Conservation (phyloP, 2,797 vertebrate genomes). For the Dallia pectoralis region DNA sequence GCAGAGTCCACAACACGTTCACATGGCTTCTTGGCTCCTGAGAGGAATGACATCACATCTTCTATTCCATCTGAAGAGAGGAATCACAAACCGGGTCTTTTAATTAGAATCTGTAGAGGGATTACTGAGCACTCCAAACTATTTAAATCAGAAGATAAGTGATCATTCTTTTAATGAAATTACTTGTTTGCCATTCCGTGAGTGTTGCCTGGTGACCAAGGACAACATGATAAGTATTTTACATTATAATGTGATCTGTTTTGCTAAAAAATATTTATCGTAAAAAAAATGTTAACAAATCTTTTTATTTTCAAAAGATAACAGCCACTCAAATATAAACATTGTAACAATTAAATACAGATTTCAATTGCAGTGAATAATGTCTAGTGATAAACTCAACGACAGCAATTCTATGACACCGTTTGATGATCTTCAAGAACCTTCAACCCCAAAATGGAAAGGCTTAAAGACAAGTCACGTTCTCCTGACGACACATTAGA, state of each 20-base stretch:
- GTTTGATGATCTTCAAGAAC: constrained; percentile 18
- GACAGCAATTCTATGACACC: not conserved
- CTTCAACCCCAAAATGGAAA: constrained; percentile 30
- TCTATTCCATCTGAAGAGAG: not conserved
- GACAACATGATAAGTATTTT: too few relatives aligned
- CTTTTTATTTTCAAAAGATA: constrained; percentile 67
- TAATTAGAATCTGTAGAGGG: not conserved
- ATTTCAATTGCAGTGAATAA: constrained; percentile 42
- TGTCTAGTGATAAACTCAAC: not conserved
- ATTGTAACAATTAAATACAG: constrained; percentile 65
- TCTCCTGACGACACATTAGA: constrained; percentile 13
- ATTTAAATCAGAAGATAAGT: not conserved
- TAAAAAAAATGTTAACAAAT: constrained; percentile 47
- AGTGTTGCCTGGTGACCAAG: not conserved
- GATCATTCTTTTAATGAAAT: not conserved
- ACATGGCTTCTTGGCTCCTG: too few relatives aligned
- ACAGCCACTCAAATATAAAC: constrained; percentile 51
- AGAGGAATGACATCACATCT: not conserved
- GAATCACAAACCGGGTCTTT: not conserved
- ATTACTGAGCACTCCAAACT: not conserved
- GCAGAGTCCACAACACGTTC: not conserved
- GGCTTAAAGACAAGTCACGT: constrained; percentile 31
- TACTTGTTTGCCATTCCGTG: not conserved
- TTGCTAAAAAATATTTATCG: not conserved
- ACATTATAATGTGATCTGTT: not conserved